Evolutionary conservation across 1,140 invertebrate species (phyloP), one percentile per base, ranked within the genome.

Genomic region (Eurytemora carolleeae): DNA sequence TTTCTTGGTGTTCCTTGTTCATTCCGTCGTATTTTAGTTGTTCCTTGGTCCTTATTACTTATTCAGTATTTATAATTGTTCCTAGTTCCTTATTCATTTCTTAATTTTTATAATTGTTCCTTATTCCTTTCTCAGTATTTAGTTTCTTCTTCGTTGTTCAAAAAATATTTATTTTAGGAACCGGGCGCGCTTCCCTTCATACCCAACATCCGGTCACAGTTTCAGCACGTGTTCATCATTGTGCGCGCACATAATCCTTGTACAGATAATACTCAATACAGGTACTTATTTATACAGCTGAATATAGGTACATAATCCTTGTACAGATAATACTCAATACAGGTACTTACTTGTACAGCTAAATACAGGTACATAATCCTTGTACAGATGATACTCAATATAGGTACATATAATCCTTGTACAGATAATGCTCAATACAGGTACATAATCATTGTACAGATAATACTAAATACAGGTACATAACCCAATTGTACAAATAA

Each of bases 221-320:
- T 95, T 73, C 91, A 96, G 72, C 92, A 96, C 71, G 92, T 97
- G n/a, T 98, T 97, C 71, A 87, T 97, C 66, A 80, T 97, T 55
- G 86, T 97, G 1, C 76, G 82, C 67, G 89, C 82, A 2, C 79
- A 87, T 55, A 88, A 93, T 75, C 89, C 91, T 15, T 92, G 88
- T 71, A 82, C 88, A 3, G 89, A 93, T 59, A 85, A 86, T 68
- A 86, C 86, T 1, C 82, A 83, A 67, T 94, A 93, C 74, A 78
- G 75, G 79, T 81, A 72, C 31, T 72, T 92, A 96, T 71, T 91
- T 97, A n/a, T 98, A 97, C 71, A 87, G 97, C 66, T 80, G 97
- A 55, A 86, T 97, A 1, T 76, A 82, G 67, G 89, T 82, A 2
- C 79, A 87, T 55, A 88, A 93, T 75, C 89, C 91, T 15, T 92